Conservation (phyloP, 2,113 vertebrate genomes). For the Sturnira hondurensis region DNA sequence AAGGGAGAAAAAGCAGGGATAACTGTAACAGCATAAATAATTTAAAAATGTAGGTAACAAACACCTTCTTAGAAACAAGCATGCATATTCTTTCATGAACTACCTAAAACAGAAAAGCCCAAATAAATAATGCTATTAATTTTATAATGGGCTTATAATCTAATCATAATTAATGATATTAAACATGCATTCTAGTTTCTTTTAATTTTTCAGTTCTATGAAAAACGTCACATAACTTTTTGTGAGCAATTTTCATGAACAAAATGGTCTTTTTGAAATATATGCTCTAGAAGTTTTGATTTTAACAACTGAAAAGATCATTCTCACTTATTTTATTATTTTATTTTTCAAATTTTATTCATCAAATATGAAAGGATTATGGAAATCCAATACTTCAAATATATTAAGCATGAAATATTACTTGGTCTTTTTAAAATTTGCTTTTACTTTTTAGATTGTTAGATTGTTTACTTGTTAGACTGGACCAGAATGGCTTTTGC, state of each 20-base stretch:
- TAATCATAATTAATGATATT: neutral
- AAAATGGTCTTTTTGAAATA: neutral
- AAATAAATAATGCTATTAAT: neutral
- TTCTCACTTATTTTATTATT: neutral
- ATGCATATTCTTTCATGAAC: neutral
- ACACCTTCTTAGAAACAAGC: neutral
- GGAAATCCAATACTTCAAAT: neutral
- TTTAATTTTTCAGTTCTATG: neutral
- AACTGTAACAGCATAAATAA: no score
- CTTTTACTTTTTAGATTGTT: neutral
- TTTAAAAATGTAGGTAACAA: neutral
- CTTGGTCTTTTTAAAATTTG: neutral
- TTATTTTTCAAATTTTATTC: neutral
- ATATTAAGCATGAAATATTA: neutral
- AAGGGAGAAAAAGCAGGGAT: no score
- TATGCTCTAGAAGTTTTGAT: neutral
- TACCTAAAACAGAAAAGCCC: neutral
- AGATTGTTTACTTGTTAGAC: neutral
- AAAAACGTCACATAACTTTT: neutral
- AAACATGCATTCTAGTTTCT: neutral
- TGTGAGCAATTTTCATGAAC: neutral
- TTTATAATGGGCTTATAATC: neutral
- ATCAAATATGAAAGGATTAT: neutral
- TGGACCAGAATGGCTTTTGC: neutral
- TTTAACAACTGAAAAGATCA: neutral